Conservation (phyloP, 1,140 invertebrate species). For the Lordiphosa mommai region DNA sequence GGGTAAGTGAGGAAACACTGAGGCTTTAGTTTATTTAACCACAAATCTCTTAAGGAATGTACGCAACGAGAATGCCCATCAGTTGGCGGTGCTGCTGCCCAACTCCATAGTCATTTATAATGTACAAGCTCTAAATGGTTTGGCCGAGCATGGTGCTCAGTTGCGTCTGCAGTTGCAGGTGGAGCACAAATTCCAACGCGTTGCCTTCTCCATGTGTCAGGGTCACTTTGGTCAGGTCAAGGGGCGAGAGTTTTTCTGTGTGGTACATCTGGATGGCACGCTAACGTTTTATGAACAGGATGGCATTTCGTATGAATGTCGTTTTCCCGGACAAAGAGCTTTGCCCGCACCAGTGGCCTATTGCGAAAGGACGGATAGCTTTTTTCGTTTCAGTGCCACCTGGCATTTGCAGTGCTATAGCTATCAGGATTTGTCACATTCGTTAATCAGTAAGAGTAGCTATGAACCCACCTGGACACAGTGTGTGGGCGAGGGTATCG, state of each 20-base stretch:
- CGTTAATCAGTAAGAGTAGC: conserved; percentile 52
- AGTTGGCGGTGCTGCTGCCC: conserved; percentile 68
- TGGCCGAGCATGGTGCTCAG: conserved; percentile 70
- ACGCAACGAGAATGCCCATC: conserved; percentile 64
- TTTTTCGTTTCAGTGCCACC: conserved; percentile 85
- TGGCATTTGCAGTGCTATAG: conserved; percentile 85
- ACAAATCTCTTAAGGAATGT: conserved; percentile 37
- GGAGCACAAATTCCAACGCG: conserved; percentile 82
- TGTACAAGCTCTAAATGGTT: conserved; percentile 48
- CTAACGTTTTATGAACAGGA: conserved; percentile 88
- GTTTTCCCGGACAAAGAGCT: conserved; percentile 82
- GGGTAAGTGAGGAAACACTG: conserved; percentile 80
- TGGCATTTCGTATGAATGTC: conserved; percentile 72
- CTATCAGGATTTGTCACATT: conserved; percentile 75
- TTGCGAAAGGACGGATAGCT: conserved; percentile 85
- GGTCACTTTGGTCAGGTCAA: conserved; percentile 88
- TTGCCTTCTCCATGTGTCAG: conserved; percentile 83
- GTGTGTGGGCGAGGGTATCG: conserved; percentile 69
- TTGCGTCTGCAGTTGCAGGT: conserved; percentile 80
- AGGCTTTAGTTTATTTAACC: background rate
- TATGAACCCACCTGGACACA: conserved; percentile 72
- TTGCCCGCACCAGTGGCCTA: conserved; percentile 87
- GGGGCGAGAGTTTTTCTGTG: conserved; percentile 87
- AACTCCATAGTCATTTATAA: conserved; percentile 70
- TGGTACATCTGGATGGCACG: conserved; percentile 89